Evolutionary conservation across 2,888 invertebrate genomes (phyloP), one percentile per base, ranked within the genome.

Genomic region (Phengaris arion): DNA sequence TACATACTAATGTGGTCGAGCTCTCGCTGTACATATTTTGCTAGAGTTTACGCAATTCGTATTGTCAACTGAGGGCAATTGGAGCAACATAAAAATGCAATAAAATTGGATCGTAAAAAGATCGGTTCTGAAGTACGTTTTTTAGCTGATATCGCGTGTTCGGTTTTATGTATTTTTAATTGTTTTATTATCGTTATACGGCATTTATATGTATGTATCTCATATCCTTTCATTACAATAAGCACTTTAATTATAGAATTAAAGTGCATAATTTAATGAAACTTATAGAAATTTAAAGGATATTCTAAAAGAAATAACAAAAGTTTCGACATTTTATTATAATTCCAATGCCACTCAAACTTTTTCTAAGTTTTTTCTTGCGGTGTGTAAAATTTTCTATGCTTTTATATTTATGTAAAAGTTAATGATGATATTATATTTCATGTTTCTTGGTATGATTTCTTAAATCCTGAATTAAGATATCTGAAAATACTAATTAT

Each of bases 71-170:
- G 82, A 85, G 80, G 84, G 90, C 90, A 90, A 93, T 93, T 90
- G 91, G 82, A 88, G 89, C 88, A 79, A 82, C 85, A 91, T 93
- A 92, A 92, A 93, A 92, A 89, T 81, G 83, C 88, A 87, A 89
- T 93, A 92, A 92, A 91, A 84, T 85, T 81, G 79, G 85, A 83
- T 92, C 93, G 91, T 93, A 92, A 93, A 93, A 89, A 84, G 84
- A 87, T 88, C 90, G 89, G 89, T 88, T 83, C 80, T 82, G 81
- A 85, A 86, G 84, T 84, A 82, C 85, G 86, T 87, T 86, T 87
- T 86, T 87, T 85, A 82, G 77, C 79, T 75, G 79, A 81, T 82
- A 81, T 82, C 82, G 83, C 83, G 83, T 84, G 79, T 79, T 76
- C 69, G 79, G 81, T 80, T 76, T 81, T 81, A 77, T 84, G 57